Evolutionary conservation across 1,140 invertebrate species (phyloP).

Genomic region (Bursaphelenchus mucronatus): DNA sequence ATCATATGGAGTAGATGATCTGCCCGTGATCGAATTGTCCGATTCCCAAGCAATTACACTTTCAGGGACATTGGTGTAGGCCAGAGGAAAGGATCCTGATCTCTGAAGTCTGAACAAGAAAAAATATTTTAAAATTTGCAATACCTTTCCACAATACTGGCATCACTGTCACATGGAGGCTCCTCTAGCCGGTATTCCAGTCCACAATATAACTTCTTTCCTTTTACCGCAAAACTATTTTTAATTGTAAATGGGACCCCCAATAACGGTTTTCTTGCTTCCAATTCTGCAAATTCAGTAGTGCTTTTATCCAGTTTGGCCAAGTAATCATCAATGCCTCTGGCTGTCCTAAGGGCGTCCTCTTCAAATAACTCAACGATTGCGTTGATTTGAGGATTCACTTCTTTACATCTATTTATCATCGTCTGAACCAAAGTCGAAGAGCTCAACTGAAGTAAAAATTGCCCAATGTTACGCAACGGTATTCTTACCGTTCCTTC

Average conservation of each 20-base stretch:
- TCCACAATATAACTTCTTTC: constrained; percentile 15
- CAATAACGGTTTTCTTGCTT: constrained; percentile 35
- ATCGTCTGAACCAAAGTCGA: constrained; percentile 33
- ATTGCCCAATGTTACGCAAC: not conserved
- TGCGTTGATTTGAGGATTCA: too few relatives aligned
- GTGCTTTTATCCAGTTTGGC: constrained; percentile 22
- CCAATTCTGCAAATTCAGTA: constrained; percentile 36
- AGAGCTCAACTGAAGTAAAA: constrained; percentile 18
- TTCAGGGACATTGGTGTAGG: constrained; percentile 70
- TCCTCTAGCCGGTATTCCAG: constrained; percentile 17
- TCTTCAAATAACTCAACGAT: too few relatives aligned
- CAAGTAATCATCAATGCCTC: constrained; percentile 67
- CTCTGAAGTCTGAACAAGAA: not conserved
- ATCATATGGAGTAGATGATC: constrained; percentile 82
- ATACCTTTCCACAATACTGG: constrained; percentile 8
- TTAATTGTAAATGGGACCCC: constrained; percentile 39
- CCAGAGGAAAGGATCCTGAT: constrained; percentile 6
- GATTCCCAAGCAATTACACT: constrained; percentile 78
- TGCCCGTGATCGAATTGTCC: constrained; percentile 77
- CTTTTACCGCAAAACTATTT: constrained; percentile 31
- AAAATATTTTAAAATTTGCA: constrained; percentile 4
- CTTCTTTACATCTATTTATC: too few relatives aligned
- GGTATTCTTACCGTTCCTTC: constrained; percentile 29
- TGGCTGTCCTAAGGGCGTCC: constrained; percentile 67
- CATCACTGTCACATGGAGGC: constrained; percentile 23